Base-by-base conservation (phyloP, 2,888 invertebrate species). In the Zygothrica quintamaculata region DNA sequence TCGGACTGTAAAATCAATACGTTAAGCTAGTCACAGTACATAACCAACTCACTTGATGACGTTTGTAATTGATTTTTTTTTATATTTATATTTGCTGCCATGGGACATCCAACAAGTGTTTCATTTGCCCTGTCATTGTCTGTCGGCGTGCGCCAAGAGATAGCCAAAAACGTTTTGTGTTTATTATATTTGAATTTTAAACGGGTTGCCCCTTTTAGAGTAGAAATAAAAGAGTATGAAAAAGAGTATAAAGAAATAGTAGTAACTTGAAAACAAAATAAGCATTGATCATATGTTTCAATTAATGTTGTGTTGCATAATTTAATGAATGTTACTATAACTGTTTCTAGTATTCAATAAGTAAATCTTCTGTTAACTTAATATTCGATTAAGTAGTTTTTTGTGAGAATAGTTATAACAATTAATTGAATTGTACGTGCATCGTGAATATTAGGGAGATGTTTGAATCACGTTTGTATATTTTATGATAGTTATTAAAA, bases 91-190 rank as follows among this genome's bases (percentile, higher is more conserved):
- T n/a, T n/a, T n/a, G n/a, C 6, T 9, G 13, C n/a, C 18, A 22
- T 15, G 22, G 36, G 50, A n/a, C n/a, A n/a, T n/a, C n/a, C 34
- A 1, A 11, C n/a, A n/a, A 44, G 1, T 31, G 22, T 13, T 22
- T 18, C n/a, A 50, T 42, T 46, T 68, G 62, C 1, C 44, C 34
- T 59, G 71, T 72, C 71, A 72, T 53, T 59, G 46, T 13, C 42
- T 37, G 68, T 43, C 22, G 48, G 42, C 58, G 16, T 37, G 47
- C 55, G 46, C 22, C 50, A 15, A 36, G 34, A 64, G 73, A 68
- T 73, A 71, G 12, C 25, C 1, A 15, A 50, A 43, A 44, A n/a
- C 3, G 36, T 18, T 44, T 18, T 18, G 2, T 22, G 3, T 22
- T 3, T 2, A 22, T 22, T 22, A 2, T 22, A 3, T 22, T 22